Evolutionary conservation across 2,797 vertebrate species (phyloP).

Genomic region (Danio jaintianensis): DNA sequence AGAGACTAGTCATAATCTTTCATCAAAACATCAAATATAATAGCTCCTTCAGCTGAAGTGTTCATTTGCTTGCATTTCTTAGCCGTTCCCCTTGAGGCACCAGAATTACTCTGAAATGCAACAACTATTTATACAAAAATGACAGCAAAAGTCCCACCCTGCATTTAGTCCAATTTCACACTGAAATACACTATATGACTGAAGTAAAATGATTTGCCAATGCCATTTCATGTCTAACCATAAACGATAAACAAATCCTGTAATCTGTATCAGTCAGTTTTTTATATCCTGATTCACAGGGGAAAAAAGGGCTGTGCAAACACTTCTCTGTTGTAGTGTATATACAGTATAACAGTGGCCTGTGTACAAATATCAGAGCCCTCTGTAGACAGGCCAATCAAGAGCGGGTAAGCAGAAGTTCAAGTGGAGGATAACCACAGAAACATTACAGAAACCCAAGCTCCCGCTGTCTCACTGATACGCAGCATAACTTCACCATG

Average conservation of each 20-base stretch:
- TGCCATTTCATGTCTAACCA: neutral
- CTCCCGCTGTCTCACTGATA: constrained; percentile 39
- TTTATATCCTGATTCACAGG: constrained; percentile 20
- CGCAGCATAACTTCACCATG: constrained; percentile 45
- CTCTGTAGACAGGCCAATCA: constrained; percentile 12
- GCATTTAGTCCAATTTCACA: neutral
- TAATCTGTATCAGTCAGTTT: neutral
- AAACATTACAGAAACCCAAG: constrained; percentile 34
- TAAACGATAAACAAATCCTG: constrained; percentile 5
- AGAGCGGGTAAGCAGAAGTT: constrained; percentile 30
- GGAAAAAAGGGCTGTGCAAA: constrained; percentile 8
- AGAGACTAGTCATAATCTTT: neutral
- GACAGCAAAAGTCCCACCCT: neutral
- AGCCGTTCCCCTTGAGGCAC: neutral
- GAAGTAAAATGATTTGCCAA: neutral
- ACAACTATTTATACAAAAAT: neutral
- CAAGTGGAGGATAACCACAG: constrained; percentile 48
- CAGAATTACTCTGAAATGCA: neutral
- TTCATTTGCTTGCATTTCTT: neutral
- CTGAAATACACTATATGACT: neutral
- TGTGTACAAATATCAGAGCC: constrained; percentile 19
- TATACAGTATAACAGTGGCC: neutral
- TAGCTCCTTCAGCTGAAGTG: neutral
- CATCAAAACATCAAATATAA: neutral
- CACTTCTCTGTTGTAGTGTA: neutral